Base-by-base conservation (phyloP, 2,113 vertebrate species). In the Prionailurus bengalensis region DNA sequence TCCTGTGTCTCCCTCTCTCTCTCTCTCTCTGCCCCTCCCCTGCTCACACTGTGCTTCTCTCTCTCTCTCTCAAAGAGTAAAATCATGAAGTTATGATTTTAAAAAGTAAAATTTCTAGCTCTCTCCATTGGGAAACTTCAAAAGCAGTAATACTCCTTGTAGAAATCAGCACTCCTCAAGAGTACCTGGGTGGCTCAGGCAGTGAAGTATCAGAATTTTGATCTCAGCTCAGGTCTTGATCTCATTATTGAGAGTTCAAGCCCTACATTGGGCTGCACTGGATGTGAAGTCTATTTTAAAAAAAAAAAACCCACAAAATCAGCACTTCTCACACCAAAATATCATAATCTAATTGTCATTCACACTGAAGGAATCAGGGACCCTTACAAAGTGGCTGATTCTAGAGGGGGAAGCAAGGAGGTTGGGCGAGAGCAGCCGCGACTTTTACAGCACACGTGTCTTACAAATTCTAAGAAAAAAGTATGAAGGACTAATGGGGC, bases 321-420 rank as follows among this genome's bases (percentile, higher is more conserved):
- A 42, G 58, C 48, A 45, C 6, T 55, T 1, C 25, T 74, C 29
- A 45, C 3, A 78, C 36, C 4, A 15, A 79, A 39, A 88, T 65
- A 85, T 95, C 74, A 4, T 39, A 63, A 76, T 85, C 21, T 66
- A 93, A 73, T 86, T 61, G 29, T 94, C 31, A 78, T 84, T 95
- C 53, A 39, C 53, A 73, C 9, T 31, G 11, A 78, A 89, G 33
- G 25, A 53, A 78, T 23, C 29, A 78, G 7, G 9, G 19, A 45
- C 19, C 11, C 3, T 58, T 27, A 39, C 42, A 5, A 87, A 74
- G 53, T 16, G 7, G 31, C 5, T 79, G 31, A 63, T 68, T 88
- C 27, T 53, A 58, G 27, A 68, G 16, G 2, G 2, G 7, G 31
- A 89, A 73, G 23, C 17, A 42, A n/a, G 12, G 31, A 68, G 3